A percentile compares a stretch with the other conserved stretches of the same genome.
phyloP scores from a whole-genome alignment of 2,797 vertebrate genomes.

The Diceros bicornis region DNA sequence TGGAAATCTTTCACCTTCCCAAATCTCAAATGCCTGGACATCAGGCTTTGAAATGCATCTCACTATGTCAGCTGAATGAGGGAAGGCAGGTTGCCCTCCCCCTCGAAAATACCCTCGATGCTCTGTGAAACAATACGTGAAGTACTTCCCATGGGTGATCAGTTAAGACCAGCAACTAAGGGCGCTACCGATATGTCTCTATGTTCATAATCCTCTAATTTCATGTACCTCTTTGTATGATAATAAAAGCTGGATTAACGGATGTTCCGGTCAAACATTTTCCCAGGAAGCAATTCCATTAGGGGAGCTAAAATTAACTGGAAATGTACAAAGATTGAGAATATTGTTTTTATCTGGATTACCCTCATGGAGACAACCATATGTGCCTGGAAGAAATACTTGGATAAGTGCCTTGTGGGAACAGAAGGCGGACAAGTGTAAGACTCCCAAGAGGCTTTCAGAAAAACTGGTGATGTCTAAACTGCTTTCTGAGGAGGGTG shows the following conservation, averaged over 20 bases:
- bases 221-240: neutral
- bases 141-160: accelerated
- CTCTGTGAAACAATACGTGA: neutral
- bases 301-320: neutral
- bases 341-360: neutral
- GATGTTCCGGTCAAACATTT: neutral
- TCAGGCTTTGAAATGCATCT: neutral
- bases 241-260: neutral
- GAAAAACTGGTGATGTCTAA: neutral
- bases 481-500: neutral
- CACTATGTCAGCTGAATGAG: neutral
- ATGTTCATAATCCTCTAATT: neutral
- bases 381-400: neutral
- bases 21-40: neutral
- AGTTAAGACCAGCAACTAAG: neutral
- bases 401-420: neutral
- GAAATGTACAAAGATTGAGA: neutral
- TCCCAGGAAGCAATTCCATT: neutral
- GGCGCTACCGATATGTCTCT: neutral
- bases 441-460: neutral
- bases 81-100: neutral
- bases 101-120: neutral
- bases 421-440: neutral
- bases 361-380: neutral
- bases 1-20: neutral